These are phyloP conservation scores for Dendronephthya gigantea DNA, from an alignment of 64 coral and sea anemone species.

Conservation along the genomic window DNA sequence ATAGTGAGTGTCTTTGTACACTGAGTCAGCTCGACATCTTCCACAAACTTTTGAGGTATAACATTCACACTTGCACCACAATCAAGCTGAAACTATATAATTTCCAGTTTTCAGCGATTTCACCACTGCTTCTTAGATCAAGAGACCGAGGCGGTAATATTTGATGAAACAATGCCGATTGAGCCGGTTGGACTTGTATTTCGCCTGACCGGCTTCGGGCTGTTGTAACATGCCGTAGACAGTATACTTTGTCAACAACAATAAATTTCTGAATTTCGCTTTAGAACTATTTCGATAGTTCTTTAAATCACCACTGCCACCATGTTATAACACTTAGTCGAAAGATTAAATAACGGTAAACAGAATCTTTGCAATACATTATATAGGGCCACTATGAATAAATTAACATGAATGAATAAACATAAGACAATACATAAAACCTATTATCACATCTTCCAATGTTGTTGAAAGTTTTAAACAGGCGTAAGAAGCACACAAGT, in stretches of 20 bases:
- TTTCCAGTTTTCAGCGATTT: not conserved
- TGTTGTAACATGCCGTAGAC: not conserved
- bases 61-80: conserved; percentile 23
- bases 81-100: conserved; percentile 28
- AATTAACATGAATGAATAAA: too few species aligned
- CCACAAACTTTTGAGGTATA: not conserved
- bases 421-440: too few species aligned
- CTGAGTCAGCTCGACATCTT: not conserved
- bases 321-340: not conserved
- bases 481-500: not conserved
- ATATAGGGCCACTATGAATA: not conserved
- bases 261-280: not conserved
- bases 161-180: not conserved
- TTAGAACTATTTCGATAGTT: not conserved
- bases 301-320: not conserved
- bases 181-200: not conserved
- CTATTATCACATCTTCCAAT: not conserved
- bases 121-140: not conserved
- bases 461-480: not conserved
- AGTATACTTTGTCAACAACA: not conserved
- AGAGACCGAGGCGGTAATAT: not conserved
- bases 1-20: conserved; percentile 26
- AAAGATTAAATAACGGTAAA: not conserved
- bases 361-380: not conserved
- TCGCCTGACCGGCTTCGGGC: not conserved